Evolutionary conservation across 2,888 invertebrate genomes (phyloP).

Genomic region (Pachliopta kotzebuea): DNA sequence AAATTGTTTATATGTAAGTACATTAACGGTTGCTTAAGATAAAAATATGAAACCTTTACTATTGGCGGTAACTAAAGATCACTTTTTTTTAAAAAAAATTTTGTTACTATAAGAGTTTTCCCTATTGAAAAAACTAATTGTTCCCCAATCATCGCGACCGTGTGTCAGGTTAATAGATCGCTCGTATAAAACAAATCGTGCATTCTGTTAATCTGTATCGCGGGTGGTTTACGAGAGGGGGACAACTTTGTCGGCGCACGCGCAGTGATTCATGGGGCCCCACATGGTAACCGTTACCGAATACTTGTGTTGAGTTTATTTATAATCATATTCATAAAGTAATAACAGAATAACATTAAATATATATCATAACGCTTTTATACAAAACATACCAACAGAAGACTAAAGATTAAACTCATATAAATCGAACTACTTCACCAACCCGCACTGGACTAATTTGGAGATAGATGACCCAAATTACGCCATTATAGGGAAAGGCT

Average conservation of each 20-base stretch:
- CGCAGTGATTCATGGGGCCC: slow-evolving; percentile 20
- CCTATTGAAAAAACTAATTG: too few species aligned
- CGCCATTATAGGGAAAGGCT: too few species aligned
- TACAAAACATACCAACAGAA: too few species aligned
- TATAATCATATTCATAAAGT: neutral
- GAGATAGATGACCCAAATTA: too few species aligned
- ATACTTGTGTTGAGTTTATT: slow-evolving; percentile 18
- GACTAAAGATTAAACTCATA: too few species aligned
- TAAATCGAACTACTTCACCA: too few species aligned
- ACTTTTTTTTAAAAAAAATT: too few species aligned
- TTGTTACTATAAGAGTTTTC: neutral
- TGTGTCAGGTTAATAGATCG: slow-evolving; percentile 25
- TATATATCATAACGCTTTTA: neutral
- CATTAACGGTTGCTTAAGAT: too few species aligned
- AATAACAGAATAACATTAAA: neutral
- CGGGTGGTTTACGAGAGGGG: slow-evolving; percentile 33
- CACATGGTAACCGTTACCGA: slow-evolving; percentile 13
- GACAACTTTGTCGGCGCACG: slow-evolving; percentile 32
- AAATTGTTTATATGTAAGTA: too few species aligned
- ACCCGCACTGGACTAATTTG: too few species aligned
- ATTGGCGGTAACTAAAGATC: too few species aligned
- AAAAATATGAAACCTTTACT: too few species aligned
- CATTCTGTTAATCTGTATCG: slow-evolving; percentile 32
- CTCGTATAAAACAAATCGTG: slow-evolving; percentile 32
- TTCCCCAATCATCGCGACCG: neutral